These are phyloP conservation scores for Elgaria multicarinata DNA, from an alignment of 2,113 vertebrate genomes.

Conservation along the genomic window DNA sequence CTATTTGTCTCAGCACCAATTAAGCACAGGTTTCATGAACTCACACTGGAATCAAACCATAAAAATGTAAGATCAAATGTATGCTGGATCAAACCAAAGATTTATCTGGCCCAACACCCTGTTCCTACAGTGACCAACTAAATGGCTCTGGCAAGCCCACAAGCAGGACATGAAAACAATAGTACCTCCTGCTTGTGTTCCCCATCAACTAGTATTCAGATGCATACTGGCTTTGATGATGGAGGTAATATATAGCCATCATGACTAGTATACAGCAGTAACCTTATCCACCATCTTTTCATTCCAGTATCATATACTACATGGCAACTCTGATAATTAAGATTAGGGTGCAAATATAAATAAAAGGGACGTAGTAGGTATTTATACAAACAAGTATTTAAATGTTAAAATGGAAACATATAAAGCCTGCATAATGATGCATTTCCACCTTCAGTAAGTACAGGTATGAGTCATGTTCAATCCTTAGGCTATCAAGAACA, in stretches of 20 bases:
- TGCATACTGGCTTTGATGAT: background rate
- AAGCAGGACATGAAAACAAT: background rate
- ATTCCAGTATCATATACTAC: background rate
- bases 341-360: background rate
- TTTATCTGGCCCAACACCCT: background rate
- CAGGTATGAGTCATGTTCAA: background rate
- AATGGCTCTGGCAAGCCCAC: background rate
- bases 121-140: background rate
- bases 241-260: background rate
- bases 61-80: background rate
- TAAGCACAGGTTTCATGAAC: background rate
- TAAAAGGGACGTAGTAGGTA: background rate
- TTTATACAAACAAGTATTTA: background rate
- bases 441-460: background rate
- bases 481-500: no score
- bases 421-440: background rate
- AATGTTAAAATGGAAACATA: background rate
- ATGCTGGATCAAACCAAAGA: background rate
- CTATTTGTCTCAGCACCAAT: background rate
- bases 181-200: background rate
- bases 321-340: background rate
- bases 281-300: background rate
- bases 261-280: no score
- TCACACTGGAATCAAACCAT: background rate
- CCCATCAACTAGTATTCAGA: background rate